Evolutionary conservation across 2,888 invertebrate species (phyloP).

Genomic region (Lathronympha strigana): DNA sequence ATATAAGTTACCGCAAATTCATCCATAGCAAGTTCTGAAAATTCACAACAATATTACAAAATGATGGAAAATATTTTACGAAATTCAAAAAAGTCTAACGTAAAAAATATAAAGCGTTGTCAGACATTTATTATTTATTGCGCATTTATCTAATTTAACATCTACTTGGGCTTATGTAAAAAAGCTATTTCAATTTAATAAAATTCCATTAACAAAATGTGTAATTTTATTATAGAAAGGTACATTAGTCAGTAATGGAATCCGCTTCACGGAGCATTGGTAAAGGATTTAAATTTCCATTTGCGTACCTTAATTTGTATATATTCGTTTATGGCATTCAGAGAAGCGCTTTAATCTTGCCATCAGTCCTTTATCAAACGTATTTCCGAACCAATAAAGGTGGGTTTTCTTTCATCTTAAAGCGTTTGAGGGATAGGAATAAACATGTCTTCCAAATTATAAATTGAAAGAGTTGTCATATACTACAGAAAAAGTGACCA

Average conservation of each 20-base stretch:
- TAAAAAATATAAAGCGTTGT: too few relatives aligned
- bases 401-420: constrained; percentile 38
- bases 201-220: background rate
- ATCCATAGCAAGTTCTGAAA: too few relatives aligned
- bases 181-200: background rate
- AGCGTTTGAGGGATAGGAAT: constrained; percentile 33
- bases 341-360: constrained; percentile 31
- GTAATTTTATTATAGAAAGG: constrained; percentile 18
- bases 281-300: constrained; percentile 32
- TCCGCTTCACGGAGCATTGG: background rate
- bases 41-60: too few relatives aligned
- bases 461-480: too few relatives aligned
- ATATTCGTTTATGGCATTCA: constrained; percentile 28
- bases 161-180: background rate
- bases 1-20: too few relatives aligned
- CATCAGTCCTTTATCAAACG: constrained; percentile 21
- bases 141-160: background rate
- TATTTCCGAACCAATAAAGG: constrained; percentile 33
- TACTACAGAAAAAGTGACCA: too few relatives aligned
- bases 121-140: too few relatives aligned
- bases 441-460: constrained; percentile 15
- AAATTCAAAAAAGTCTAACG: too few relatives aligned
- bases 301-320: constrained; percentile 39
- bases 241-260: constrained; percentile 4
- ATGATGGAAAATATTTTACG: too few relatives aligned